These are phyloP conservation scores for Limulus polyphemus DNA, from an alignment of 2,888 invertebrate species.

Conservation along the genomic window DNA sequence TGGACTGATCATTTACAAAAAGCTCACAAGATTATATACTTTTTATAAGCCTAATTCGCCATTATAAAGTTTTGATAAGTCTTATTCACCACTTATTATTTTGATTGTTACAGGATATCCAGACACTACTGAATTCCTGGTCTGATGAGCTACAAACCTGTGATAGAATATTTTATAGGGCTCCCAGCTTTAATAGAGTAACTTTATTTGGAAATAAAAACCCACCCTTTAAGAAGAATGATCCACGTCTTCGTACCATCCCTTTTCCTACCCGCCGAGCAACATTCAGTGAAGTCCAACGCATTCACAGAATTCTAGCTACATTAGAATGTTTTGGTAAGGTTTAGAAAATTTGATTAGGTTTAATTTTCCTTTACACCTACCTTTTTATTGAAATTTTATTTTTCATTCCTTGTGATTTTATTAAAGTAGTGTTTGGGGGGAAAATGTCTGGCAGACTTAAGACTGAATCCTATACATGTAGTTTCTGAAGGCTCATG, in stretches of 20 bases:
- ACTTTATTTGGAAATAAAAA: constrained; percentile 60
- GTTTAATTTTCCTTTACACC: too few relatives aligned
- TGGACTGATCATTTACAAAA: too few relatives aligned
- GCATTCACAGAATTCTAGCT: constrained; percentile 56
- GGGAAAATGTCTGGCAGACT: too few relatives aligned
- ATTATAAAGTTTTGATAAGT: too few relatives aligned
- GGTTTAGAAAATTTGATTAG: not conserved
- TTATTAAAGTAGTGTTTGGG: too few relatives aligned
- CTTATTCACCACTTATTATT: too few relatives aligned
- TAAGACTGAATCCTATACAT: too few relatives aligned
- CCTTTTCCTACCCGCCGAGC: constrained; percentile 73
- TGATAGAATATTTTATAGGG: constrained; percentile 59
- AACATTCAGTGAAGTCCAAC: constrained; percentile 61
- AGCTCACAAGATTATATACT: too few relatives aligned
- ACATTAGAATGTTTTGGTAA: constrained; percentile 9
- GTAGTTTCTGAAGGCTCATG: too few relatives aligned
- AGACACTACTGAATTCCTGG: constrained; percentile 58
- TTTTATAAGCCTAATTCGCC: too few relatives aligned
- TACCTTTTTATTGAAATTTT: too few relatives aligned
- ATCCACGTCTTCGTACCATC: constrained; percentile 51
- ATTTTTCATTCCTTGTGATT: too few relatives aligned
- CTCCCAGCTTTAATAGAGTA: constrained; percentile 54
- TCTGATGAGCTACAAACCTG: constrained; percentile 50
- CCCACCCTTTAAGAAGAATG: constrained; percentile 52
- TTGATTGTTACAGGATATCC: constrained; percentile 51